Evolutionary conservation across 2,797 vertebrate genomes (phyloP).

Genomic region (Acanthurus leucopareius): DNA sequence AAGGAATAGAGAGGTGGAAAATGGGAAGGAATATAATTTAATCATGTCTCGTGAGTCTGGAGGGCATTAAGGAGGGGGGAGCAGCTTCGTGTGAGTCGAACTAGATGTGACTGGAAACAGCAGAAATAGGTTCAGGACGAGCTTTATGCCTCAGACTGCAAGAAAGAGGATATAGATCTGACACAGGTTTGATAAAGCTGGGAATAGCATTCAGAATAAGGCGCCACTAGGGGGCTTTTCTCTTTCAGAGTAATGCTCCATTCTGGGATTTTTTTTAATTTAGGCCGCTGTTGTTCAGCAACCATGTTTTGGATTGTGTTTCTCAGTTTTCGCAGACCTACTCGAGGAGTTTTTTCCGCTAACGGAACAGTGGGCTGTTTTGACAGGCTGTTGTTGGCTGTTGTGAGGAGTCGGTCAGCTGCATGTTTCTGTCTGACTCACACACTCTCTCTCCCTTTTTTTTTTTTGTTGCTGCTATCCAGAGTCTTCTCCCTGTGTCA

Average conservation of each 20-base stretch:
- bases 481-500: constrained; percentile 46
- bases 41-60: constrained; percentile 72
- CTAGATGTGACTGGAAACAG: constrained; percentile 60
- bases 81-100: constrained; percentile 50
- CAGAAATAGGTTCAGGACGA: constrained; percentile 38
- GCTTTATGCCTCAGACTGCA: constrained; percentile 28
- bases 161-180: constrained; percentile 39
- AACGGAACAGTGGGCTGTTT: constrained; percentile 17
- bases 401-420: constrained; percentile 48
- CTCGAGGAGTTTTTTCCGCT: constrained; percentile 34
- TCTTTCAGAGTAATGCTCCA: not conserved
- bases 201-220: constrained; percentile 33
- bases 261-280: constrained; percentile 15
- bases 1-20: constrained; percentile 36
- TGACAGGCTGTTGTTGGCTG: constrained; percentile 10
- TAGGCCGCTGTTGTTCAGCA: constrained; percentile 4
- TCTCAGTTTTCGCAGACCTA: not conserved
- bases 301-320: constrained; percentile 18
- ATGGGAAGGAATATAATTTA: constrained; percentile 67
- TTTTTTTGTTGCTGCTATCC: constrained; percentile 25
- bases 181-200: constrained; percentile 48
- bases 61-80: constrained; percentile 50
- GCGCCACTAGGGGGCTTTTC: not conserved
- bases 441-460: not conserved
- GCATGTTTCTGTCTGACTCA: constrained; percentile 57